Evolutionary conservation across 1,140 invertebrate genomes (phyloP), one percentile per base, ranked within the genome.

Genomic region (Sinonovacula constricta): DNA sequence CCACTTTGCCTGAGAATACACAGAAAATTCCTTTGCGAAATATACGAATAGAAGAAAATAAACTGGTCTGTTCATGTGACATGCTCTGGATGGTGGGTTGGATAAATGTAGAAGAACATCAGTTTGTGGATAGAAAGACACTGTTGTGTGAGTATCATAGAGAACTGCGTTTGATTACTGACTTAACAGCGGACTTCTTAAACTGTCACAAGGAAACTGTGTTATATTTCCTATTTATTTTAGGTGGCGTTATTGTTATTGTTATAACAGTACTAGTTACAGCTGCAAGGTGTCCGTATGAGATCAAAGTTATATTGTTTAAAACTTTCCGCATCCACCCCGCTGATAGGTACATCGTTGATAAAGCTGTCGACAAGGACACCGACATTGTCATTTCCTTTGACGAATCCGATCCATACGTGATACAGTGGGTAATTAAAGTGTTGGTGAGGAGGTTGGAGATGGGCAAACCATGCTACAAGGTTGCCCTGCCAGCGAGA

Each of bases 231-330:
- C n/a, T n/a, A 15, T 59, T 81, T n/a, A 62, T 70, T 36, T 34
- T 49, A n/a, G 49, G 36, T 22, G 68, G 56, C 28, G 26, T 77
- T 7, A 66, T 36, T 22, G 15, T 34, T 12, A 81, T 81, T 66
- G 39, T 49, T 0, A 57, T 45, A 7, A 18, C 7, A 7, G 7
- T 72, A 3, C 34, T 76, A 15, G 59, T 84, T 5, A 82, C 81
- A 0, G 83, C 79, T 24, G 82, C 79, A 77, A 28, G 81, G 30
- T 84, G 83, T 68, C 83, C 83, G 1, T 84, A 84, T 26, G 83
- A 84, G 53, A 84, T 81, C 1, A 84, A 84, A 77, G 83, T 84
- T 36, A 60, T 84, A 18, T 15, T 84, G 30, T 82, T 66, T 26
- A 77, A 70, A 66, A 33, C 82, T 14, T 76, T 82, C n/a, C 24